These are phyloP conservation scores for Peribatodes rhomboidaria DNA, from an alignment of 2,888 invertebrate species.

Conservation along the genomic window DNA sequence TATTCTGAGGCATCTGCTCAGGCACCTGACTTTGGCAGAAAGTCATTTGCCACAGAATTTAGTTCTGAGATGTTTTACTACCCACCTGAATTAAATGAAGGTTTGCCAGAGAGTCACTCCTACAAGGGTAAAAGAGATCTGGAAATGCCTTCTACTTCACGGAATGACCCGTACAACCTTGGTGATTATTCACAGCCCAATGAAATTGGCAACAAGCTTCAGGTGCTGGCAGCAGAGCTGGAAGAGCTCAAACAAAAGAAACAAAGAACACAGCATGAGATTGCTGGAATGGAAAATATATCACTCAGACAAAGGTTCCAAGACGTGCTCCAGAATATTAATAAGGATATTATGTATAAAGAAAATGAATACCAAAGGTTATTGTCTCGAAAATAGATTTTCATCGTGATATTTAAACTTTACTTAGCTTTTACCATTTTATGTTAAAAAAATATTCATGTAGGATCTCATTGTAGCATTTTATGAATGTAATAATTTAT, in stretches of 20 bases:
- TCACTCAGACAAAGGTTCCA: constrained; percentile 94
- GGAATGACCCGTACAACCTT: constrained; percentile 28
- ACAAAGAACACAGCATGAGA: constrained; percentile 93
- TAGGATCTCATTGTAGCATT: constrained; percentile 21
- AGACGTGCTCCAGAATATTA: constrained; percentile 92
- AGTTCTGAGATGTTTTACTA: constrained; percentile 72
- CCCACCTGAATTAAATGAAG: constrained; percentile 54
- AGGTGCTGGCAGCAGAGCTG: constrained; percentile 90
- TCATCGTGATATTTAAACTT: not conserved
- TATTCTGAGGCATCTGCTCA: constrained; percentile 88
- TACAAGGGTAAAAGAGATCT: constrained; percentile 50
- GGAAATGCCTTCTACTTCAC: constrained; percentile 49
- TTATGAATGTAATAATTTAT: not conserved
- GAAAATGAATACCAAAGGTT: constrained; percentile 89
- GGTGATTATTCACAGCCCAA: constrained; percentile 35
- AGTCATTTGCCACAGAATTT: constrained; percentile 69
- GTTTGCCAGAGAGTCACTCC: constrained; percentile 47
- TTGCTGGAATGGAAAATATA: constrained; percentile 94
- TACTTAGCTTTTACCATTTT: too few relatives aligned
- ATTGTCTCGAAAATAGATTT: constrained; percentile 53
- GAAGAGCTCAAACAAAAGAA: constrained; percentile 91
- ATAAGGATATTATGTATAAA: constrained; percentile 92
- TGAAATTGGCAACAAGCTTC: constrained; percentile 82
- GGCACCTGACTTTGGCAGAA: constrained; percentile 59
- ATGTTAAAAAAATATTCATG: not conserved